phyloP scores from a whole-genome alignment of 2,113 vertebrate species.

The Panthera tigris region DNA sequence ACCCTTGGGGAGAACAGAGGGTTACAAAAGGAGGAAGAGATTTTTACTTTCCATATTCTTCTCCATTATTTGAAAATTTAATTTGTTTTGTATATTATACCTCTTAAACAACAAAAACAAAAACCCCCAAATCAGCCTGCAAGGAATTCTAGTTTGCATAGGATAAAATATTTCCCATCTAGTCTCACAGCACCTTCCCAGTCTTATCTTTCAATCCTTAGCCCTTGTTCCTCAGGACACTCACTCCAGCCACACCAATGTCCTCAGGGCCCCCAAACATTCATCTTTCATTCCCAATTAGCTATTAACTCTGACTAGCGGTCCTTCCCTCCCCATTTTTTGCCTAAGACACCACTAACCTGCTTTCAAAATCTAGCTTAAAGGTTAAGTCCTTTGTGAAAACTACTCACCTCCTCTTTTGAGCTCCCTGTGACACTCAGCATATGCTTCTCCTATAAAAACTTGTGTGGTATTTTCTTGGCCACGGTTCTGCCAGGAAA shows the following conservation, averaged over 20 bases:
- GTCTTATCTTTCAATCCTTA: background rate
- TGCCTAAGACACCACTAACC: background rate
- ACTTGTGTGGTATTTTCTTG: background rate
- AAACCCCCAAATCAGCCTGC: background rate
- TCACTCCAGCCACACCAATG: background rate
- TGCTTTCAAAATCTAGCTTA: slow-evolving; percentile 25
- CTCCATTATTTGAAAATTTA: background rate
- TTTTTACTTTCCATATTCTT: background rate
- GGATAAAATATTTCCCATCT: background rate
- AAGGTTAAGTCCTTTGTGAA: background rate
- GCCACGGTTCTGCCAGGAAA: background rate
- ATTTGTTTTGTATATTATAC: background rate
- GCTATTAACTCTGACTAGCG: background rate
- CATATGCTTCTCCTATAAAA: background rate
- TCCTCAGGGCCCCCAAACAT: background rate
- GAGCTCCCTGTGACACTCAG: background rate
- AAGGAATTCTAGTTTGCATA: background rate
- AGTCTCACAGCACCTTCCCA: background rate
- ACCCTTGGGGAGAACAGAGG: background rate
- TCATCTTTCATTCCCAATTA: background rate
- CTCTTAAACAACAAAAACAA: background rate
- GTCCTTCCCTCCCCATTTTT: background rate
- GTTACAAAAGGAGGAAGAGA: background rate
- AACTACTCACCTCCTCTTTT: background rate
- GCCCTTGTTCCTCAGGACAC: background rate